Evolutionary conservation across 2,113 vertebrate genomes (phyloP), one percentile per base, ranked within the genome.

Genomic region (Oncorhynchus clarkii): DNA sequence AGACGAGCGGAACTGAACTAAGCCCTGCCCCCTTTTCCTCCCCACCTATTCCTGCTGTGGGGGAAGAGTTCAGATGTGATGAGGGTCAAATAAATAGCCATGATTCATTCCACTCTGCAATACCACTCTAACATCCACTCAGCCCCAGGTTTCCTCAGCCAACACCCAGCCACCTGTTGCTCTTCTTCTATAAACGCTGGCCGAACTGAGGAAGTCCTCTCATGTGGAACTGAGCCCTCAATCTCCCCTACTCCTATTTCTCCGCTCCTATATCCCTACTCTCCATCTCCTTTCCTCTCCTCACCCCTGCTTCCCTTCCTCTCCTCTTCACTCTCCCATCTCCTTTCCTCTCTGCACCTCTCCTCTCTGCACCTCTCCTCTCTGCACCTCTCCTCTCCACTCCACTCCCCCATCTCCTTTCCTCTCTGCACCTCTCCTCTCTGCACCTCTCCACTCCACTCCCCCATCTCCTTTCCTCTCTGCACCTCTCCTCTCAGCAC

Each of bases 121-220:
- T 88, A 86, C 86, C 84, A 88, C 86, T 85, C 76, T 88, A 80
- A 90, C 88, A 88, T 89, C 85, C 90, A 91, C 85, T 86, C 90
- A 87, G 87, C 89, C 87, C 87, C 85, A 89, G 88, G 89, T 90
- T 87, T 73, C 81, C 80, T 89, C 86, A 87, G 86, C 89, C 84
- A 89, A 85, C 81, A 90, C 89, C 90, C 91, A 93, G 90, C 89
- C 92, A 93, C 92, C 91, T 92, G 92, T 93, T 93, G 92, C 87
- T 92, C 89, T 80, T 91, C 90, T 92, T 84, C 88, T 91, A 22
- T 91, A 48, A 12, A 12, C 22, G 87, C 89, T 86, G 84, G 88
- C 73, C 85, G 84, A 89, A 82, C 51, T 54, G 88, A 89, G 86
- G 87, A 91, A 91, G 88, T 89, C 84, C 82, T 90, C 88, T 91